Conservation (phyloP, 2,888 invertebrate genomes). For the Seira sanloemensis region DNA sequence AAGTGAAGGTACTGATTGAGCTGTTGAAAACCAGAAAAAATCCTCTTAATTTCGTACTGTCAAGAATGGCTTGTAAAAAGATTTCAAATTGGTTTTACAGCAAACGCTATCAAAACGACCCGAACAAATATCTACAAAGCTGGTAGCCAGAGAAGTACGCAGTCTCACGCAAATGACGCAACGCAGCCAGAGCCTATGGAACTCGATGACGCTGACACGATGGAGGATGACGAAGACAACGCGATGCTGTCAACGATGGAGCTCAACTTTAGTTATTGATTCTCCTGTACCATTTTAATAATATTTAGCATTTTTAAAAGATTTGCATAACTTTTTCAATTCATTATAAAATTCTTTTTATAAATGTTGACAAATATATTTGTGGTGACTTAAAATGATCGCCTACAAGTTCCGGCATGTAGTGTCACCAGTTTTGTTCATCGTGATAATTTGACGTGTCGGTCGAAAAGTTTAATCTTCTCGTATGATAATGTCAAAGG, state of each 20-base stretch:
- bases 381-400: too few relatives aligned
- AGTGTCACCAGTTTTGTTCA: too few relatives aligned
- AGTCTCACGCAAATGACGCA: not conserved
- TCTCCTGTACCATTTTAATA: not conserved
- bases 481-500: too few relatives aligned
- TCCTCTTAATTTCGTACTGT: not conserved
- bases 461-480: too few relatives aligned
- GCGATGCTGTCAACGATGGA: not conserved
- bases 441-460: too few relatives aligned
- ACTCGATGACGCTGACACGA: not conserved
- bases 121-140: constrained; percentile 19
- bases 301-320: too few relatives aligned
- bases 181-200: not conserved
- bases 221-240: not conserved
- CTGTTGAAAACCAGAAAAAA: not conserved
- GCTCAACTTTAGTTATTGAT: not conserved
- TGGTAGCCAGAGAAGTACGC: not conserved
- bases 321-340: too few relatives aligned
- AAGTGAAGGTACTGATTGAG: constrained; percentile 46
- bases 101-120: not conserved
- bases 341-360: too few relatives aligned
- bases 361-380: too few relatives aligned
- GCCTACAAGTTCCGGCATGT: too few relatives aligned
- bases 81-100: too few relatives aligned
- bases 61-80: not conserved